These are phyloP conservation scores for Drosophila orena DNA, from an alignment of 1,140 invertebrate genomes.

Conservation along the genomic window DNA sequence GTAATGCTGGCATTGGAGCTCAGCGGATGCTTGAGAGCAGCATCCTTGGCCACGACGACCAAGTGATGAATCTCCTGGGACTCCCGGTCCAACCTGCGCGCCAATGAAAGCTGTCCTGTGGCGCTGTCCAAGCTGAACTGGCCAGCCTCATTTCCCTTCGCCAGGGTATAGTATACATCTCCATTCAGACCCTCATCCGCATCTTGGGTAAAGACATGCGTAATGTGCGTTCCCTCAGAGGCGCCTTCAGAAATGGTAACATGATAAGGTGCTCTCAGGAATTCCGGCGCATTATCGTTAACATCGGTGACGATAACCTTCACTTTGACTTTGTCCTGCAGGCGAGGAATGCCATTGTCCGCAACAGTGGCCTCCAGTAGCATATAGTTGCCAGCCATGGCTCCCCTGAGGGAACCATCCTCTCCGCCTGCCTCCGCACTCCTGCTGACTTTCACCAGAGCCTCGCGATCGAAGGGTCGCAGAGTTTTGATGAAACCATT, in stretches of 20 bases:
- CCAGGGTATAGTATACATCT: constrained; percentile 93
- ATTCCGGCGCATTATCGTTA: constrained; percentile 96
- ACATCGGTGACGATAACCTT: constrained; percentile 95
- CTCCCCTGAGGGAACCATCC: constrained; percentile 47
- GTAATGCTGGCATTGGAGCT: constrained; percentile 91
- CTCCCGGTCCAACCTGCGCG: constrained; percentile 93
- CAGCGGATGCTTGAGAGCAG: constrained; percentile 88
- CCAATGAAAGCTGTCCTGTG: constrained; percentile 93
- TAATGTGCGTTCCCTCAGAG: constrained; percentile 90
- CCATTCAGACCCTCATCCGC: constrained; percentile 96
- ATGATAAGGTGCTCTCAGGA: constrained; percentile 92
- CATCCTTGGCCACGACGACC: constrained; percentile 93
- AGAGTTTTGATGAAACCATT: constrained; percentile 96
- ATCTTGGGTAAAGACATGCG: constrained; percentile 94
- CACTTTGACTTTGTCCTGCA: constrained; percentile 95
- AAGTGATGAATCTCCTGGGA: constrained; percentile 91
- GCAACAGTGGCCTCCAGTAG: constrained; percentile 93
- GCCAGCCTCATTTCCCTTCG: constrained; percentile 92
- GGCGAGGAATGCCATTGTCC: constrained; percentile 93
- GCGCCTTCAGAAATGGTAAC: constrained; percentile 94
- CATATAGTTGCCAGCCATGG: constrained; percentile 88
- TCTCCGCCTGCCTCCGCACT: constrained; percentile 24
- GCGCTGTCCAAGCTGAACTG: constrained; percentile 94
- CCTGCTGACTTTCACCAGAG: constrained; percentile 87
- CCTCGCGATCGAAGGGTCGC: constrained; percentile 94